These are phyloP conservation scores for Lycocerus yunnanus DNA, from an alignment of 2,888 invertebrate species.

Conservation along the genomic window DNA sequence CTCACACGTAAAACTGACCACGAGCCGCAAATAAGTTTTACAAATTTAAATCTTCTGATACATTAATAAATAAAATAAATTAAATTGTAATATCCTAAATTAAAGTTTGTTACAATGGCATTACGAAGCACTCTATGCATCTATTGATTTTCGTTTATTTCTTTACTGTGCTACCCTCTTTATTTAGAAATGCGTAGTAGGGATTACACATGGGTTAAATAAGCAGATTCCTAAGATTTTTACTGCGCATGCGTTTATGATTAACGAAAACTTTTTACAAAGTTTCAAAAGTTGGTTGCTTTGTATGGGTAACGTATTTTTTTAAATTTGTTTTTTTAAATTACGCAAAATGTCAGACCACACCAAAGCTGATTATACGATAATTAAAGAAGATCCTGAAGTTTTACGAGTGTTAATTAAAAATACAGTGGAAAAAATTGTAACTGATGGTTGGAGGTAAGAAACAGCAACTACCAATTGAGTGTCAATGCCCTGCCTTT, in stretches of 20 bases:
- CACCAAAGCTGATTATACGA: background rate
- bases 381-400: conserved; percentile 16
- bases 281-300: background rate
- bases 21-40: too few relatives aligned
- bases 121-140: background rate
- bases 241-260: background rate
- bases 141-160: background rate
- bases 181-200: background rate
- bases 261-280: background rate
- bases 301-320: background rate
- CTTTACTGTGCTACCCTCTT: background rate
- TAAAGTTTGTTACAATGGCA: too few relatives aligned
- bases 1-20: too few relatives aligned
- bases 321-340: background rate
- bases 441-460: conserved; percentile 43
- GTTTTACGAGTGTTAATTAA: conserved; percentile 28
- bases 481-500: conserved; percentile 50
- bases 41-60: too few relatives aligned
- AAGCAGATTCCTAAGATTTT: background rate
- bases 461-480: conserved; percentile 20
- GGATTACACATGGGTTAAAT: background rate
- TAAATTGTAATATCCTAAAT: too few relatives aligned
- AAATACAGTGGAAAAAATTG: conserved; percentile 38
- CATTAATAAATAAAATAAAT: too few relatives aligned
- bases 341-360: background rate